Percentiles rank a stretch among this genome's conserved stretches.
Conservation (phyloP, 1,140 invertebrate genomes). For the Dendroctonus ponderosae region DNA sequence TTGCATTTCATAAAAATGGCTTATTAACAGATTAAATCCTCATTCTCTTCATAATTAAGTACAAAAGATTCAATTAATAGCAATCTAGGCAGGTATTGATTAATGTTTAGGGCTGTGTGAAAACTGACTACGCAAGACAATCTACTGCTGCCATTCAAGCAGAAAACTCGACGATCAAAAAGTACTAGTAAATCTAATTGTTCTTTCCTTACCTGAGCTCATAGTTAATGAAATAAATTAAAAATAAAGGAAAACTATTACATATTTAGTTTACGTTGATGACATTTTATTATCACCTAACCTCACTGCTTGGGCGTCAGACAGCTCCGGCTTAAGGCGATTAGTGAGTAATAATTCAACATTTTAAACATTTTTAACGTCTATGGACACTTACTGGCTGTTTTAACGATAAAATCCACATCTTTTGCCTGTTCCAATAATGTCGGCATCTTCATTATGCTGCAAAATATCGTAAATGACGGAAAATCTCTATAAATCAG, state of each 20-base stretch:
- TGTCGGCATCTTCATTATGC: conserved; percentile 19
- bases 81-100: too few species aligned
- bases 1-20: too few species aligned
- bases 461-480: background rate
- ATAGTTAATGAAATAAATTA: conserved; percentile 14
- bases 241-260: conserved; percentile 4
- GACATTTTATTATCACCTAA: conserved; percentile 20
- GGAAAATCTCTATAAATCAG: background rate
- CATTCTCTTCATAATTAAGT: too few species aligned
- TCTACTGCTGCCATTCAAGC: too few species aligned
- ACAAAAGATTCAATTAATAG: too few species aligned
- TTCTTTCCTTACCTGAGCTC: conserved; percentile 24
- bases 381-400: conserved; percentile 45
- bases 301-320: conserved; percentile 33
- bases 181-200: too few species aligned
- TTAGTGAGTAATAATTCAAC: background rate
- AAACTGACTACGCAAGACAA: too few species aligned
- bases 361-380: conserved; percentile 17
- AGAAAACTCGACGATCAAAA: too few species aligned
- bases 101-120: too few species aligned
- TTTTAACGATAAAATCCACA: conserved; percentile 49
- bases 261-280: conserved; percentile 6
- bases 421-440: conserved; percentile 40
- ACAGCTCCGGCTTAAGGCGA: conserved; percentile 27
- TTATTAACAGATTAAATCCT: too few species aligned